phyloP scores from a whole-genome alignment of 2,113 vertebrate genomes.

The Steatornis caripensis region DNA sequence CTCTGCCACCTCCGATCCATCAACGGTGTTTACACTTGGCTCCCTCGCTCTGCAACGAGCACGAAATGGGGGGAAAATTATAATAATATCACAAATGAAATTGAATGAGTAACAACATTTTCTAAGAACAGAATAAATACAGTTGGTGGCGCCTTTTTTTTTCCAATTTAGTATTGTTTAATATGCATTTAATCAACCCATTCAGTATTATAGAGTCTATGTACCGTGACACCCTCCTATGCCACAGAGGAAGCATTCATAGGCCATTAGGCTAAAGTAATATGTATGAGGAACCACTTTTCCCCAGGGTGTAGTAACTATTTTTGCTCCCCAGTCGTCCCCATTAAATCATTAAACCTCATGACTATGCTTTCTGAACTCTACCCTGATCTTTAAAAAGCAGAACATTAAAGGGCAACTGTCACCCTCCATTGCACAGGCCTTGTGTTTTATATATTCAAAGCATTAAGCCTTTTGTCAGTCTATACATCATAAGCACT shows the following conservation, averaged over 20 bases:
- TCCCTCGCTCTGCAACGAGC: constrained; percentile 25
- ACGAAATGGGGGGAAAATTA: constrained; percentile 46
- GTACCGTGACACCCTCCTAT: constrained; percentile 78
- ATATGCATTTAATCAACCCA: constrained; percentile 90
- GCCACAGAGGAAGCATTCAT: constrained; percentile 71
- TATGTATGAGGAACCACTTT: constrained; percentile 84
- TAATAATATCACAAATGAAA: constrained; percentile 57
- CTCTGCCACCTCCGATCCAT: not conserved
- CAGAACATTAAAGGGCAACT: constrained; percentile 85
- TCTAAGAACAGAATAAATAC: constrained; percentile 75
- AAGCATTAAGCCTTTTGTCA: constrained; percentile 83
- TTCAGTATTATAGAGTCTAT: constrained; percentile 85
- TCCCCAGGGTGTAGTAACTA: constrained; percentile 87
- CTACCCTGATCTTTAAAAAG: constrained; percentile 91
- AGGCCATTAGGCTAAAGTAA: constrained; percentile 84
- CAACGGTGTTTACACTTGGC: not conserved
- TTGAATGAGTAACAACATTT: constrained; percentile 68
- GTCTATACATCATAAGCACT: constrained; percentile 80
- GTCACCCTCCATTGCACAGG: constrained; percentile 80
- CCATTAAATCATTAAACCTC: constrained; percentile 92
- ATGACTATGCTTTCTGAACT: constrained; percentile 89
- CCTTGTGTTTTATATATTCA: constrained; percentile 82
- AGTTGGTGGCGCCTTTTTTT: constrained; percentile 67
- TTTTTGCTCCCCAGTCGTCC: constrained; percentile 83
- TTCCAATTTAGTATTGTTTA: constrained; percentile 86